These are phyloP conservation scores for Psittacara wagleri DNA, from an alignment of 2,113 vertebrate species.

Conservation along the genomic window DNA sequence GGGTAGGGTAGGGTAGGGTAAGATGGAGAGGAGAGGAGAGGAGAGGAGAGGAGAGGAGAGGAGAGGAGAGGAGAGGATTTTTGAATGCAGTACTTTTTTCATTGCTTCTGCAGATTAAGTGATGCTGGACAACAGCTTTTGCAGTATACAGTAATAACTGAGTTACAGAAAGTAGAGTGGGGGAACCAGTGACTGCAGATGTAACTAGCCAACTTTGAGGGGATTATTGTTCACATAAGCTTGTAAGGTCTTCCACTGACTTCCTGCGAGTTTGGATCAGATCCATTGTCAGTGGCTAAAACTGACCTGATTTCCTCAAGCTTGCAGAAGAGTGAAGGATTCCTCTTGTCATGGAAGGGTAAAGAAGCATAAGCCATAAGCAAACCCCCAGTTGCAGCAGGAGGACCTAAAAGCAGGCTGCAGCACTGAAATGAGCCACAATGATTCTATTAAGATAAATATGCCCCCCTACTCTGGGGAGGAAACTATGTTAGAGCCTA, in stretches of 20 bases:
- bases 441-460: constrained; percentile 33
- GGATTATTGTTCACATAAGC: background rate
- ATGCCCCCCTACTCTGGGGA: background rate
- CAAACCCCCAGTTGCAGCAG: background rate
- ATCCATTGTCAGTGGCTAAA: background rate
- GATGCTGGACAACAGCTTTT: background rate
- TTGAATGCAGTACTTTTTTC: background rate
- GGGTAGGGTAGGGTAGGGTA: no score
- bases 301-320: background rate
- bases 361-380: background rate
- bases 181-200: background rate
- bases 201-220: background rate
- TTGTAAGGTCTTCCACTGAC: background rate
- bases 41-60: background rate
- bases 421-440: background rate
- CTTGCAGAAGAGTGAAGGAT: background rate
- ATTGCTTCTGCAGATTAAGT: background rate
- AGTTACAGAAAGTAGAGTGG: background rate
- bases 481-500: background rate
- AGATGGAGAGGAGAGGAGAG: no score
- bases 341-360: background rate
- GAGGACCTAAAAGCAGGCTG: background rate
- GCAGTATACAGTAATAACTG: background rate
- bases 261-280: background rate
- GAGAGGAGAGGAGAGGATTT: background rate